Conservation (phyloP, 2,113 vertebrate species). For the Boulengeromyrus knoepffleri region DNA sequence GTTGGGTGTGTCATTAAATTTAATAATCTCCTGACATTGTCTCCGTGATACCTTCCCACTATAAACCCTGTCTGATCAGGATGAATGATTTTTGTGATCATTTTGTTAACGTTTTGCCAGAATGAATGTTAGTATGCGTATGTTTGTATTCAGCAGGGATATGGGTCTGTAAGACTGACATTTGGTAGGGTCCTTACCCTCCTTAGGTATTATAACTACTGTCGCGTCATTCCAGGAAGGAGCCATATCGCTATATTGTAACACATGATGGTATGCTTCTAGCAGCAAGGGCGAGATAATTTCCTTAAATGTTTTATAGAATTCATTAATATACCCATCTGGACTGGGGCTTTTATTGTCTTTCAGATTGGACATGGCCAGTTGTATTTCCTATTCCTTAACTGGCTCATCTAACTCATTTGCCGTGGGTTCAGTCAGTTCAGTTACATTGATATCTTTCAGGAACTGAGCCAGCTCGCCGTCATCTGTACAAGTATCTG, state of each 20-base stretch:
- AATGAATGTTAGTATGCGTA: no score
- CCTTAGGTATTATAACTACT: constrained; percentile 11
- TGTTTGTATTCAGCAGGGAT: constrained; percentile 7
- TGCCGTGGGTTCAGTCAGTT: neutral
- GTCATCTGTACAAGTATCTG: no score
- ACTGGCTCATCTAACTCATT: neutral
- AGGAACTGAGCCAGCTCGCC: no score
- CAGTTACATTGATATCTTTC: no score
- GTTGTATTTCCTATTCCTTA: neutral
- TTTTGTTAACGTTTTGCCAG: no score
- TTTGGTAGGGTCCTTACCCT: neutral
- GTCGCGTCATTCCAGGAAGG: neutral
- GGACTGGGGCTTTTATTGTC: neutral
- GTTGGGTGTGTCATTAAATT: no score
- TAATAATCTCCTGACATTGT: no score
- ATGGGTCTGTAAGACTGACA: constrained; percentile 10
- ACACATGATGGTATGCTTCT: neutral
- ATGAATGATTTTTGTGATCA: no score
- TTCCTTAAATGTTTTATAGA: constrained; percentile 13
- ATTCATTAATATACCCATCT: constrained; percentile 10
- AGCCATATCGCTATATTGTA: neutral
- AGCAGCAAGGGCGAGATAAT: neutral
- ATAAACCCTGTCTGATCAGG: no score
- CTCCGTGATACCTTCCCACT: no score
- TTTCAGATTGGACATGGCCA: neutral